Conservation (phyloP, 2,888 invertebrate species). For the Drosophila meridiana region DNA sequence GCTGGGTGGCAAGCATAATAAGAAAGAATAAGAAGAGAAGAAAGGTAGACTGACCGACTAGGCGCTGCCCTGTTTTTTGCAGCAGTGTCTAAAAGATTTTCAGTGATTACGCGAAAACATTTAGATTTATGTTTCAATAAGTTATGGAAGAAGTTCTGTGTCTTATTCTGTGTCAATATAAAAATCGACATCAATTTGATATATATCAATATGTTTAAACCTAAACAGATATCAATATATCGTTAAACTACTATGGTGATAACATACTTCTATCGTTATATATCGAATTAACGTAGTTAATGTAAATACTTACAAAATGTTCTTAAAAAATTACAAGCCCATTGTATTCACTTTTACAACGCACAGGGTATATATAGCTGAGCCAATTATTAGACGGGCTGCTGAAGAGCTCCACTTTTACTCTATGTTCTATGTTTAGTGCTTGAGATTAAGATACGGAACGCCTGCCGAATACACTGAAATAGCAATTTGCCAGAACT, state of each 20-base stretch:
- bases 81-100: too few species aligned
- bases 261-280: neutral
- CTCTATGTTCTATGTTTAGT: conserved; percentile 9
- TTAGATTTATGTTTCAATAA: neutral
- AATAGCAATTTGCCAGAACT: conserved; percentile 30
- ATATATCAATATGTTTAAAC: neutral
- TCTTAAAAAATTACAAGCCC: too few species aligned
- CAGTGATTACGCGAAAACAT: neutral
- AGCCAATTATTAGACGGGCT: conserved; percentile 19
- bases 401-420: conserved; percentile 16
- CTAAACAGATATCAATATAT: neutral
- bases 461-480: conserved; percentile 21
- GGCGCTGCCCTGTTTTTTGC: neutral
- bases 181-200: neutral
- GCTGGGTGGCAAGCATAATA: conserved; percentile 28
- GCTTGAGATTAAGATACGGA: conserved; percentile 13
- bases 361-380: conserved; percentile 4
- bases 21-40: conserved; percentile 8
- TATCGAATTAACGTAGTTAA: neutral
- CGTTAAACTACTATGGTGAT: neutral
- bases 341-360: neutral
- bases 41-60: neutral
- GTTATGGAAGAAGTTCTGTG: neutral
- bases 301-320: too few species aligned
- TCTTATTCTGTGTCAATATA: neutral